Base-by-base conservation (phyloP, 2,888 invertebrate genomes). In the Deilephila porcellus region DNA sequence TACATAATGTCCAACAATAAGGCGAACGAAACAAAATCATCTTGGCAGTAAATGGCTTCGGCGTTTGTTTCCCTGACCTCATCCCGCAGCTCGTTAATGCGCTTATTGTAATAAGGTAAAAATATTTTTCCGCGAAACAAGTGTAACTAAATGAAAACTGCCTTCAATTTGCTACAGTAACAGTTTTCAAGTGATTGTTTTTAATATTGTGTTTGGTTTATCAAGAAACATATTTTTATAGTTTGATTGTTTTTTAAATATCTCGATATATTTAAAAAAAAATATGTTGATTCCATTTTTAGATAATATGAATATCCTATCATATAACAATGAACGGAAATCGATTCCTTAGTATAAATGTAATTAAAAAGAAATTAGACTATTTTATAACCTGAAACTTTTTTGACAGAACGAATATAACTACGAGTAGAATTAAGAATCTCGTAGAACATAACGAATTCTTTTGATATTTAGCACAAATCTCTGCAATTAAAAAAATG, bases 11-110 rank as follows among this genome's bases (percentile, higher is more conserved):
- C 14, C n/a, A 17, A 56, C 56, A 56, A 56, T 56, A n/a, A 45
- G 11, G 45, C 45, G 11, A 56, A 56, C 76, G 74, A 74, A 71
- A 62, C 74, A 76, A 79, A 79, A 79, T 80, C 78, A 74, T 75
- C 75, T 76, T 62, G 74, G 64, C 76, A 74, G 74, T 73, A 80
- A 82, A 82, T 79, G 78, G 80, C 76, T 82, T 77, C 78, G 76
- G 74, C 74, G 81, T 78, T 78, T 75, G 72, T 74, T 76, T 71
- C 76, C 74, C 73, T 77, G 76, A 77, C 79, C 76, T 76, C 77
- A 72, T 76, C 25, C 72, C 60, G 76, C 70, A 53, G 60, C 73
- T 29, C 73, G 75, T 75, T 76, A 74, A 74, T 75, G 60, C 75
- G 32, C 45, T 75, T 60, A 34, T 52, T 63, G 75, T 64, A 72